Percentiles rank a stretch among this genome's conserved stretches.
phyloP scores from a whole-genome alignment of 2,797 vertebrate genomes.

The Melanotaenia parkinsoni region DNA sequence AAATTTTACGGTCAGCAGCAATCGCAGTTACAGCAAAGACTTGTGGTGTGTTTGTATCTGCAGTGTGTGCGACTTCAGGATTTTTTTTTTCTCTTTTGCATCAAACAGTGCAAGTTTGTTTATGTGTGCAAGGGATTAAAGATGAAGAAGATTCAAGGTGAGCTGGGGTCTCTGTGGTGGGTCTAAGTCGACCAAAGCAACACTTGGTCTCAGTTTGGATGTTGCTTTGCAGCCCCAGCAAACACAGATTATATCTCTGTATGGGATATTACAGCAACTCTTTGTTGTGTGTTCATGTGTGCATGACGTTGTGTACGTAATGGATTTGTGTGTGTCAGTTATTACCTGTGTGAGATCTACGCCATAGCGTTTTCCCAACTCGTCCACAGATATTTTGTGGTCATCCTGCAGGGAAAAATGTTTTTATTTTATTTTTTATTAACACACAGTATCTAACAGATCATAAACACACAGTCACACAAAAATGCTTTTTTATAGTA shows the following conservation, averaged over 20 bases:
- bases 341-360: slow-evolving; percentile 88
- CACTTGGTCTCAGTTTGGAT: slow-evolving; percentile 44
- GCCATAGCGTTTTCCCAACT: slow-evolving; percentile 89
- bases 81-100: slow-evolving; percentile 5
- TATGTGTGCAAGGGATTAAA: slow-evolving; percentile 58
- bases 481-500: neutral
- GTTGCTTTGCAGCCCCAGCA: slow-evolving; percentile 12
- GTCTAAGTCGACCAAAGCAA: slow-evolving; percentile 47
- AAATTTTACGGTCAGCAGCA: slow-evolving; percentile 31
- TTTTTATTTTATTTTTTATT: neutral
- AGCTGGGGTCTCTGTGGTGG: slow-evolving; percentile 29
- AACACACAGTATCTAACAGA: slow-evolving; percentile 6
- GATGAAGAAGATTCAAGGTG: slow-evolving; percentile 55
- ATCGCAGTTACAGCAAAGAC: slow-evolving; percentile 24
- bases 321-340: slow-evolving; percentile 29
- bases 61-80: slow-evolving; percentile 10
- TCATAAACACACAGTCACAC: slow-evolving; percentile 4
- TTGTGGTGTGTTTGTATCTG: slow-evolving; percentile 29
- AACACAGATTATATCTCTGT: slow-evolving; percentile 51
- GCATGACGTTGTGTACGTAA: slow-evolving; percentile 2
- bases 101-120: slow-evolving; percentile 42
- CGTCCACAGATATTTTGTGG: slow-evolving; percentile 88
- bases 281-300: slow-evolving; percentile 31
- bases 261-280: slow-evolving; percentile 15
- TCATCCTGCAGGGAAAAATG: slow-evolving; percentile 86